Evolutionary conservation across 1,140 invertebrate genomes (phyloP).

Genomic region (Bicyclus anynana): DNA sequence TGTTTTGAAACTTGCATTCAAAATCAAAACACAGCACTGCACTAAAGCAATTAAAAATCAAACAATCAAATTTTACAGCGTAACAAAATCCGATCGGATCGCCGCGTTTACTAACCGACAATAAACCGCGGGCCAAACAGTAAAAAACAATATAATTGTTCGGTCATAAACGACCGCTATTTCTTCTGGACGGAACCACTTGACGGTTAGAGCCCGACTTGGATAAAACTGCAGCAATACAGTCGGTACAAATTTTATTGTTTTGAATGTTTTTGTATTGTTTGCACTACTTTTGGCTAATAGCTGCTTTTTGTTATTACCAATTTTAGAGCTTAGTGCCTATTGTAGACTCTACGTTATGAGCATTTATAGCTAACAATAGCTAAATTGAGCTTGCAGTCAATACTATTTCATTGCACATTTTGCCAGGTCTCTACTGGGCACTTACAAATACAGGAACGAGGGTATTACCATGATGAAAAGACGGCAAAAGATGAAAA

Average conservation of each 20-base stretch:
- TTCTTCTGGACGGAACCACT: slow-evolving; percentile 34
- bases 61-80: slow-evolving; percentile 62
- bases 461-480: too few relatives aligned
- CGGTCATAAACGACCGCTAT: slow-evolving; percentile 47
- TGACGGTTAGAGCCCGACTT: slow-evolving; percentile 18
- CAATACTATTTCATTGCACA: too few relatives aligned
- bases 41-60: slow-evolving; percentile 59
- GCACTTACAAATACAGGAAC: too few relatives aligned
- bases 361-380: too few relatives aligned
- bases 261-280: neutral
- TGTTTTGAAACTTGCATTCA: slow-evolving; percentile 19
- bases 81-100: slow-evolving; percentile 54
- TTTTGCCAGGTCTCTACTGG: too few relatives aligned
- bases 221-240: slow-evolving; percentile 16
- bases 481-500: too few relatives aligned
- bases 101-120: slow-evolving; percentile 47
- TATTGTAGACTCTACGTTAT: too few relatives aligned
- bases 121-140: slow-evolving; percentile 48
- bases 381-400: too few relatives aligned
- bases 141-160: slow-evolving; percentile 57
- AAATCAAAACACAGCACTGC: slow-evolving; percentile 39
- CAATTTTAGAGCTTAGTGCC: neutral
- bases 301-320: neutral
- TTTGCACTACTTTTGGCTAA: neutral
- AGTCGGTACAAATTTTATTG: slow-evolving; percentile 8